Evolutionary conservation across 2,797 vertebrate species (phyloP).

Genomic region (Anableps anableps): DNA sequence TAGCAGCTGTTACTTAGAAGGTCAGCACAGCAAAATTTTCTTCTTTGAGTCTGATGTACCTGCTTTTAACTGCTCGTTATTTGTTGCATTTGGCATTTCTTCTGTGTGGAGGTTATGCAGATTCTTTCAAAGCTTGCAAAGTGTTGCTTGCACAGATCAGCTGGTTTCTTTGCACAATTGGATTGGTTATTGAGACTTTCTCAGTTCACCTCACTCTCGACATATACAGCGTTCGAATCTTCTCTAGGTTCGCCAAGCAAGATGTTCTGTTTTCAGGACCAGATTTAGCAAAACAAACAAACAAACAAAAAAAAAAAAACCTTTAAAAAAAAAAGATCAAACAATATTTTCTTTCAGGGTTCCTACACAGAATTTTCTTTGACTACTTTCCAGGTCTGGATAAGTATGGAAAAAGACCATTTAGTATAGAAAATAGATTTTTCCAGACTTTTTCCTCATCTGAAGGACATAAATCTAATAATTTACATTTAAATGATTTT

Average conservation of each 20-base stretch:
- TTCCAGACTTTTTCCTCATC: background rate
- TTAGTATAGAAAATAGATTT: background rate
- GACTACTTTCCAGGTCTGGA: background rate
- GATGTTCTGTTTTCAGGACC: background rate
- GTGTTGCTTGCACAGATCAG: background rate
- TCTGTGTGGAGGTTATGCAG: background rate
- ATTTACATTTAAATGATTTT: background rate
- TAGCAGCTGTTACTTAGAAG: conserved; percentile 31
- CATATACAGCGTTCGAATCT: background rate
- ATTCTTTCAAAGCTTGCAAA: background rate
- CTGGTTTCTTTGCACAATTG: background rate
- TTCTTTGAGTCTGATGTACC: background rate
- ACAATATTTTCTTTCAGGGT: background rate
- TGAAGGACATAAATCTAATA: background rate
- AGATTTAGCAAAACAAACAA: background rate
- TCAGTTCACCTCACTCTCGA: background rate
- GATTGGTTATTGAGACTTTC: background rate
- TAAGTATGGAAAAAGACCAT: background rate
- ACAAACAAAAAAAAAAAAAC: background rate
- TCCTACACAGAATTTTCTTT: background rate
- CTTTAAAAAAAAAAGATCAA: background rate
- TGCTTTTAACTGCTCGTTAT: conserved; percentile 11
- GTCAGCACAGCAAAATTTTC: conserved; percentile 26
- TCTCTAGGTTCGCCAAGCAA: background rate
- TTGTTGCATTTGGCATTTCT: background rate